Percentiles rank a stretch among this genome's conserved stretches.
These are phyloP conservation scores for Heliornis fulica DNA, from an alignment of 2,113 vertebrate species.

Conservation along the genomic window DNA sequence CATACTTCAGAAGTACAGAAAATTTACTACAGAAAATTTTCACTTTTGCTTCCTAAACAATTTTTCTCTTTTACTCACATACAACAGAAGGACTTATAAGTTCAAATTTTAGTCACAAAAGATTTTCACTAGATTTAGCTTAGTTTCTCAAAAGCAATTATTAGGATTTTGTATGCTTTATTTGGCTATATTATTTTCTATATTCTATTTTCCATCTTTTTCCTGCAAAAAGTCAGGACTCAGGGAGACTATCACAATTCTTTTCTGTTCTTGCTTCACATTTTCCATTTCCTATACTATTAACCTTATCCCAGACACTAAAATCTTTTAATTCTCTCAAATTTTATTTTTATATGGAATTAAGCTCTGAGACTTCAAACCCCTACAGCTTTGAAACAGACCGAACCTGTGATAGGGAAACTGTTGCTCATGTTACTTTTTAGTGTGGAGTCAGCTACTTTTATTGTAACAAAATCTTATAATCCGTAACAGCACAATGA, in stretches of 20 bases:
- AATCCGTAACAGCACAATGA: neutral
- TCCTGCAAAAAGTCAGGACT: neutral
- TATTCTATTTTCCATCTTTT: neutral
- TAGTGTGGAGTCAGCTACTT: neutral
- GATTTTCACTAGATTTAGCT: neutral
- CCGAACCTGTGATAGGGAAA: neutral
- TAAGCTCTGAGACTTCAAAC: neutral
- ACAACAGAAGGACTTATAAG: neutral
- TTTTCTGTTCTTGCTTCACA: neutral
- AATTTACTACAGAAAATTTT: neutral
- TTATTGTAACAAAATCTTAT: neutral
- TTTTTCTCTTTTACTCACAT: neutral
- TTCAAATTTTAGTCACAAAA: neutral
- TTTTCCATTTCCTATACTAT: neutral
- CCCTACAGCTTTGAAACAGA: neutral
- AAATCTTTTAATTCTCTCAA: neutral
- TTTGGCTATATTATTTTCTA: neutral
- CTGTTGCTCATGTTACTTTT: neutral
- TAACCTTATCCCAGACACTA: neutral
- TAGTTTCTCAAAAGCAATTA: neutral
- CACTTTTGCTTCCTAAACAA: neutral
- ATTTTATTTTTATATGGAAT: neutral
- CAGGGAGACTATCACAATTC: neutral
- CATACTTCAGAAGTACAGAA: neutral
- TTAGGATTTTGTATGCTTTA: neutral